Percentiles rank a stretch among this genome's conserved stretches.
Conservation (phyloP, 2,113 vertebrate genomes). For the Paramisgurnus dabryanus region DNA sequence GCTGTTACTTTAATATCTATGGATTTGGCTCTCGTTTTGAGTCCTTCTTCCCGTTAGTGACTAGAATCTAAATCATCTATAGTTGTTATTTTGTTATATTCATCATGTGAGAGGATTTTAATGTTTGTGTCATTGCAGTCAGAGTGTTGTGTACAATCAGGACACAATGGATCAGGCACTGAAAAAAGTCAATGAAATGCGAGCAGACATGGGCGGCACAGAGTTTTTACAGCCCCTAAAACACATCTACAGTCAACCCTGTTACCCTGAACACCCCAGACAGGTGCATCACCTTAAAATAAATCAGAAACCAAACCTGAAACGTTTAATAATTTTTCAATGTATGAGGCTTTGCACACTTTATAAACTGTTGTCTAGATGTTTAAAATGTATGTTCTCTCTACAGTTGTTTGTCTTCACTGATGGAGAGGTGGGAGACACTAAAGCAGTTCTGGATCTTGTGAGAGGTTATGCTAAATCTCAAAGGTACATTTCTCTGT, state of each 20-base stretch:
- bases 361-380: background rate
- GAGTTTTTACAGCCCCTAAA: constrained; percentile 78
- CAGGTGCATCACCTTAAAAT: constrained; percentile 69
- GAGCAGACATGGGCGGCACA: constrained; percentile 77
- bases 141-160: constrained; percentile 80
- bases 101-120: background rate
- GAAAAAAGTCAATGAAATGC: constrained; percentile 63
- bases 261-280: constrained; percentile 68
- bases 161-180: constrained; percentile 75
- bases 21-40: constrained; percentile 78
- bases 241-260: constrained; percentile 72
- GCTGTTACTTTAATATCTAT: constrained; percentile 75
- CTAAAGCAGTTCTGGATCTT: constrained; percentile 73
- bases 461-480: constrained; percentile 69
- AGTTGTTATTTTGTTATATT: too few species aligned
- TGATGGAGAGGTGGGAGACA: constrained; percentile 81
- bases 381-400: background rate
- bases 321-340: background rate
- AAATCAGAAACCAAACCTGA: too few species aligned
- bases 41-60: constrained; percentile 70
- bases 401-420: constrained; percentile 86
- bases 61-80: background rate
- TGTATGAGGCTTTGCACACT: background rate
- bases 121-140: constrained; percentile 62
- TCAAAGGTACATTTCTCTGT: constrained; percentile 69